A percentile compares a stretch with the other conserved stretches of the same genome.
These are phyloP conservation scores for Genyomyrus donnyi DNA, from an alignment of 2,113 vertebrate genomes.

Conservation along the genomic window DNA sequence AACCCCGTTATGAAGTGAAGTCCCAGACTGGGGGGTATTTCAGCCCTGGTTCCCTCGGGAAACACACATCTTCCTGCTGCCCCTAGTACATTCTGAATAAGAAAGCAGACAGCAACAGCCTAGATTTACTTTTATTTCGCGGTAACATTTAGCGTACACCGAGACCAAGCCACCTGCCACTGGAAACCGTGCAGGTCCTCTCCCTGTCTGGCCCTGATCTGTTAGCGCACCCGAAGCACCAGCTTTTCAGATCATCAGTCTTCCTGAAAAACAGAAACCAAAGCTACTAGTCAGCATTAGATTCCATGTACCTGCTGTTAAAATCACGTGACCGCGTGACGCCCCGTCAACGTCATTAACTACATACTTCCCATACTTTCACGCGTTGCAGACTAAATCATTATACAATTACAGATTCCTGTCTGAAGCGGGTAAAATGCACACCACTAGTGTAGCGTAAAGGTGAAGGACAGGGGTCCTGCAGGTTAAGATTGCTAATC, in stretches of 20 bases:
- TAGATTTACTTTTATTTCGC: not conserved
- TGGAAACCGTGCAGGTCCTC: not conserved
- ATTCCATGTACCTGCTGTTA: not conserved
- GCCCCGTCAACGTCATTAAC: no score
- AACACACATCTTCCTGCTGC: not conserved
- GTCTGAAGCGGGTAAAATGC: not conserved
- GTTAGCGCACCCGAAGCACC: not conserved
- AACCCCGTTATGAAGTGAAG: not conserved
- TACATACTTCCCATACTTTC: not conserved
- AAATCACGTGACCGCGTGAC: not conserved
- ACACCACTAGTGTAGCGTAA: not conserved
- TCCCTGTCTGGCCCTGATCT: not conserved
- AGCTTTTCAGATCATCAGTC: not conserved
- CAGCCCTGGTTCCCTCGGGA: not conserved
- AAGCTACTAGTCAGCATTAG: not conserved
- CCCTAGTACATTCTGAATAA: not conserved
- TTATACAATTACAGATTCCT: not conserved
- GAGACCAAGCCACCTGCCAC: not conserved
- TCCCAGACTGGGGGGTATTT: not conserved
- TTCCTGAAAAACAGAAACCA: not conserved
- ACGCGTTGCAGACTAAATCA: not conserved
- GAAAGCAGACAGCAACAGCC: no score
- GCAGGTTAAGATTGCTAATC: not conserved
- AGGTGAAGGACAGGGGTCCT: not conserved
- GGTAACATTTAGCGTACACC: no score